Base-by-base conservation (phyloP, 35 echinoderm and acorn worm species). In the Acanthaster planci region DNA sequence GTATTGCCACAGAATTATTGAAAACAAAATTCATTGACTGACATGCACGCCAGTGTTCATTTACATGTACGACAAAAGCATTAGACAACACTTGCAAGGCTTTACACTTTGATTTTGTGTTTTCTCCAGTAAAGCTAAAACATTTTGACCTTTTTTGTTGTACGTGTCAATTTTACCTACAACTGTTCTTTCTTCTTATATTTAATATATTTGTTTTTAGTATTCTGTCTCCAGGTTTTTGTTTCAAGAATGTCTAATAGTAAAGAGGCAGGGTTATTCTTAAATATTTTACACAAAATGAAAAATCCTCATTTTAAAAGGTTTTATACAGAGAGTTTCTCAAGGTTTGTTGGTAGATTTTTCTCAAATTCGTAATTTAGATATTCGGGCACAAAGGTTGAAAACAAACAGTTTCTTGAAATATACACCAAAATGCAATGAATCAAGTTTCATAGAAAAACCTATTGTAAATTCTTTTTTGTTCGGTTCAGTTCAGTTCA, bases 101-200 rank as follows among this genome's bases (percentile, higher is more conserved):
- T 59, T 59, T n/a, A 59, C 56, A 47, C 42, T 47, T 47, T 47
- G 4, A 6, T 47, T 47, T 47, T 47, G 42, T 47, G 4, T 47
- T 47, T 12, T 47, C 12, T 47, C 4, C 17, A 6, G 8, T 29
- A 72, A 36, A 26, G 17, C 4, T 8, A 6, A 72, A 72, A 17
- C 60, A 79, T 40, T 79, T 79, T 79, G 38, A 79, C n/a, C 18
- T 21, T 79, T 79, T 72, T 72, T 26, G 60, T 72, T 52, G 47
- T 44, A 30, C n/a, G 39, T 79, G 36, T 79, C 14, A 79, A 1
- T 52, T 79, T 40, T 40, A 52, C 47, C 39, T 79, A 22, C 18
- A 52, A 8, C 22, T 72, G 4, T 26, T 29, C 4, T 72, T n/a
- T n/a, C n/a, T n/a, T n/a, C 8, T 8, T 72, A 17, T 36, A 72